phyloP scores from a whole-genome alignment of 2,797 vertebrate genomes.

The Borostomias antarcticus region DNA sequence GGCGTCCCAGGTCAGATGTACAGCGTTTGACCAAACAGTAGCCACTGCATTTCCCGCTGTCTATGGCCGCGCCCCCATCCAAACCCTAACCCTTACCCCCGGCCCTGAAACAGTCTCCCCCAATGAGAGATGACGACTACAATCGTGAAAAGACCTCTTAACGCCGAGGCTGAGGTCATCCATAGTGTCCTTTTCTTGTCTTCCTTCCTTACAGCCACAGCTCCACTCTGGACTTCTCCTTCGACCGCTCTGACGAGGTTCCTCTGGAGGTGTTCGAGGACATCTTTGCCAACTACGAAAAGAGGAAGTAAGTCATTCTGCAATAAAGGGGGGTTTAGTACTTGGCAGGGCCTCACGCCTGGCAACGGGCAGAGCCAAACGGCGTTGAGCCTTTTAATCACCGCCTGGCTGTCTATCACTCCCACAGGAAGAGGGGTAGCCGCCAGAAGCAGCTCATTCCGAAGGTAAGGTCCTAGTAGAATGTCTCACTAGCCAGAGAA shows the following conservation, averaged over 20 bases:
- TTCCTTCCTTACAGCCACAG: too few species aligned
- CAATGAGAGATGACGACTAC: too few species aligned
- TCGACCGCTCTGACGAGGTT: conserved; percentile 89
- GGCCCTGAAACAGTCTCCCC: too few species aligned
- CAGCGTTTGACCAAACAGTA: too few species aligned
- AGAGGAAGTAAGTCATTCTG: conserved; percentile 91
- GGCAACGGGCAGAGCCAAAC: not conserved
- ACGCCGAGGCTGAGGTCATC: too few species aligned
- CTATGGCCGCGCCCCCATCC: too few species aligned
- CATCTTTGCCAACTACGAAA: conserved; percentile 89
- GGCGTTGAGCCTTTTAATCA: conserved; percentile 62
- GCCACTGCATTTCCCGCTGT: too few species aligned
- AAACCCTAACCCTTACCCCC: too few species aligned
- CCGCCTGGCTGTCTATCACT: conserved; percentile 60
- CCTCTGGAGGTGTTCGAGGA: conserved; percentile 90
- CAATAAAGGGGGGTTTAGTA: too few species aligned
- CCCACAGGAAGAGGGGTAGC: conserved; percentile 83
- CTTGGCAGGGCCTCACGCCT: not conserved
- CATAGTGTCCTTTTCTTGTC: too few species aligned
- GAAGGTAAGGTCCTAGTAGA: conserved; percentile 80
- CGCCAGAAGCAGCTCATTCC: conserved; percentile 94
- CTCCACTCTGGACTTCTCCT: conserved; percentile 73
- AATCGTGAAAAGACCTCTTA: too few species aligned
- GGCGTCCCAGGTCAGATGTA: too few species aligned
- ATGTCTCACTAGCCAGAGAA: not conserved